Conservation (phyloP, 2,797 vertebrate genomes). For the Poeciliopsis presidionis region DNA sequence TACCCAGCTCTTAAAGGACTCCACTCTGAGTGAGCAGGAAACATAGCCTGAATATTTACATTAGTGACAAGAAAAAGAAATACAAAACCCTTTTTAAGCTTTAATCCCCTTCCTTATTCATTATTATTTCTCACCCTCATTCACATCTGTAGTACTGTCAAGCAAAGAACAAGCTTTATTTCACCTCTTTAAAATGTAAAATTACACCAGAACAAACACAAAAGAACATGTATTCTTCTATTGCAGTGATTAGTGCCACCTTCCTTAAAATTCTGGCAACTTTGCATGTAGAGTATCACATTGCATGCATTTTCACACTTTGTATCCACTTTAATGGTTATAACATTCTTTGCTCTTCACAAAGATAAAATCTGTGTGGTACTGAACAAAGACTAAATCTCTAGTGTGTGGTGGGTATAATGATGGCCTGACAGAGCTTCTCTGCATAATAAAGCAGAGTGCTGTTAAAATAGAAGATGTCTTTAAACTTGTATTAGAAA, state of each 20-base stretch:
- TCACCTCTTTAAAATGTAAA: slow-evolving; percentile 31
- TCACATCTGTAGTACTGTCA: slow-evolving; percentile 4
- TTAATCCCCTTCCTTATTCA: slow-evolving; percentile 1
- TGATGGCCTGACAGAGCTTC: not conserved
- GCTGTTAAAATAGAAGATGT: slow-evolving; percentile 14
- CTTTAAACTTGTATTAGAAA: slow-evolving; percentile 23
- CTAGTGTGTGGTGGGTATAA: slow-evolving; percentile 24
- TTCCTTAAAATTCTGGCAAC: slow-evolving; percentile 10
- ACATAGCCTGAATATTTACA: slow-evolving; percentile 26
- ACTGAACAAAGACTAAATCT: slow-evolving; percentile 17
- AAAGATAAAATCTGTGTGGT: not conserved
- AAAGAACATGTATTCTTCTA: slow-evolving; percentile 29
- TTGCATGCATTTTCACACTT: slow-evolving; percentile 15
- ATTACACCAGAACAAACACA: slow-evolving; percentile 32
- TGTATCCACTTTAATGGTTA: slow-evolving; percentile 6
- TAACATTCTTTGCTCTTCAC: slow-evolving; percentile 10
- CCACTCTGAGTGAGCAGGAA: slow-evolving; percentile 45
- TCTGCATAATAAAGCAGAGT: slow-evolving; percentile 10
- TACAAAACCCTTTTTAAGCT: slow-evolving; percentile 22
- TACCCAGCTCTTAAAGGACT: slow-evolving; percentile 30
- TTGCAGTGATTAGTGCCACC: slow-evolving; percentile 12
- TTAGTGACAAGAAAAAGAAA: slow-evolving; percentile 33
- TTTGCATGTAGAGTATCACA: slow-evolving; percentile 12
- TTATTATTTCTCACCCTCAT: not conserved
- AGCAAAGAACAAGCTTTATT: slow-evolving; percentile 17